Evolutionary conservation across 2,113 vertebrate species (phyloP), one percentile per base, ranked within the genome.

Genomic region (Panthera uncia): DNA sequence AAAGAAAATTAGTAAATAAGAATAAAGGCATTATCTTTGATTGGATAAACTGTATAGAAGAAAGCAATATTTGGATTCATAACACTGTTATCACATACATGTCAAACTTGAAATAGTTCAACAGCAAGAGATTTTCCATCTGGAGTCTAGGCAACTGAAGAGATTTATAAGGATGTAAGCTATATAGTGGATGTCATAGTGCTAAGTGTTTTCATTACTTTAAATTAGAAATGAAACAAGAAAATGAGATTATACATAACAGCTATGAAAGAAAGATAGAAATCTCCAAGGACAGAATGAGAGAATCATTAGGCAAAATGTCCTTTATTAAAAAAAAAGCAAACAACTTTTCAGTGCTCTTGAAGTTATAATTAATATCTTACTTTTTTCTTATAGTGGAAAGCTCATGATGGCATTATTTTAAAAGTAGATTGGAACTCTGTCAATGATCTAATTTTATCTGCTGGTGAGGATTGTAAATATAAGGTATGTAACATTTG

Each of bases 371-470:
- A 88, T 85, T 96, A 78, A 55, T 87, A 31, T 94, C 36, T 66
- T 74, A 29, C 76, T 92, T 80, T 95, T 96, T 98, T 73, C 85
- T 71, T 31, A 38, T 94, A 99, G 99, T 99, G 99, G 99, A 99
- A 99, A 98, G 99, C 99, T 97, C 99, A 99, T 19, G 99, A 99
- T 97, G 99, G 99, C 29, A 96, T 99, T 96, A 98, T 99, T 98
- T 98, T 99, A 96, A 99, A 99, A 98, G 99, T 99, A 85, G 99
- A 99, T 98, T 99, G 99, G 99, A 99, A 99, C 96, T 99, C 99
- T 38, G 99, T 99, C 80, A 99, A 99, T 98, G 99, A 99, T 82
- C 98, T 99, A 80, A 99, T 99, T 89, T 98, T 99, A 50, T 99
- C 99, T 97, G 99, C 99, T 95, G 99, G 99, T 82, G 99, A 99